Base-by-base conservation (phyloP, 2,888 invertebrate species). In the Lycocerus yunnanus region DNA sequence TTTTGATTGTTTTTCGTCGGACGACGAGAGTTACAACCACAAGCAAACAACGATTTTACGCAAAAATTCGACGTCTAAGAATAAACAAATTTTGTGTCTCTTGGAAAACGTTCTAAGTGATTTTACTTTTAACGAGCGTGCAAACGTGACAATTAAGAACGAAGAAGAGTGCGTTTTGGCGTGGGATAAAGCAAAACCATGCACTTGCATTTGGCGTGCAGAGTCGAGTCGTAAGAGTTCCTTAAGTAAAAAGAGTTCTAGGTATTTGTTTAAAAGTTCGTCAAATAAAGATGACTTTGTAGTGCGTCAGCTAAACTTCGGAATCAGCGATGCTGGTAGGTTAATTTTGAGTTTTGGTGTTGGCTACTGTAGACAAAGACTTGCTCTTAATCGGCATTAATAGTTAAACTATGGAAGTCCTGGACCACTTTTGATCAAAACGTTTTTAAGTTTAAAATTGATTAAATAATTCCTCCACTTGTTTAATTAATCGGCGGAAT, bases 151-250 rank as follows among this genome's bases (percentile, higher is more conserved):
- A 6, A 86, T 90, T 0, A 87, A 89, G 71, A 90, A 90, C 0
- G 92, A 92, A 80, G 86, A 85, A 1, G 89, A 90, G 61, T 93
- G 91, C 79, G 84, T 88, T 0, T 88, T 88, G 69, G 87, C 89
- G n/a, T 93, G 93, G 93, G 86, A 87, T 16, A 86, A 83, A 66
- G 88, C 91, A 15, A 85, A 87, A 0, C 88, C 89, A 27, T 94
- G 93, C 80, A 81, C 87, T n/a, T 93, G 93, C 82, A 88, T 90
- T 8, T 93, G 61, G 61, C 15, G n/a, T n/a, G 43, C 43, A 2
- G 43, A n/a, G 43, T 43, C 43, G n/a, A 43, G 43, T 43, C 43
- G 43, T n/a, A 43, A 43, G 6, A 43, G 43, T n/a, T 43, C 43
- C n/a, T 43, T 43, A 8, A 43, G 6, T 43, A 43, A 43, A n/a